These are phyloP conservation scores for Heptranchias perlo DNA, from an alignment of 2,113 vertebrate genomes.

Conservation along the genomic window DNA sequence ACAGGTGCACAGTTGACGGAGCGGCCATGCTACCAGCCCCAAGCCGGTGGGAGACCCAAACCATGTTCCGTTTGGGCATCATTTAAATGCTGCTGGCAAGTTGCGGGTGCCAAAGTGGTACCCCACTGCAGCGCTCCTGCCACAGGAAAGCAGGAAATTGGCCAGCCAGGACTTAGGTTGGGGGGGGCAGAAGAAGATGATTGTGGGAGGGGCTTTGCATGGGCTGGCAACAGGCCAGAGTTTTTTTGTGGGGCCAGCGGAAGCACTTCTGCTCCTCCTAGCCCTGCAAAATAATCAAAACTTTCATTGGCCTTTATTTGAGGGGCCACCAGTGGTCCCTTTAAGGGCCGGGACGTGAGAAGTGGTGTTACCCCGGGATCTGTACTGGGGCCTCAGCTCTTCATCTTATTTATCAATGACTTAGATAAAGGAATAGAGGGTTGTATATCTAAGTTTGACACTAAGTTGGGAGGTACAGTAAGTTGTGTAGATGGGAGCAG, in stretches of 20 bases:
- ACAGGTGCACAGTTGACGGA: not conserved
- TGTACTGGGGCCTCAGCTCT: not conserved
- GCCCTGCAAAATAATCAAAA: not conserved
- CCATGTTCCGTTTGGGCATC: not conserved
- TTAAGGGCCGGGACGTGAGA: not conserved
- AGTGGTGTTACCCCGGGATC: not conserved
- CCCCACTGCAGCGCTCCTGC: not conserved
- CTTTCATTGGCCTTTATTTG: not conserved
- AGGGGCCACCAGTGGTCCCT: not conserved
- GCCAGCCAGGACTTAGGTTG: no score
- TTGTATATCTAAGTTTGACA: not conserved
- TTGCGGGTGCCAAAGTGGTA: not conserved
- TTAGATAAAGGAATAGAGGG: no score
- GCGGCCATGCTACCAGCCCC: not conserved
- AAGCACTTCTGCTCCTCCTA: not conserved
- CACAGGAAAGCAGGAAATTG: not conserved
- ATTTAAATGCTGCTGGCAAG: not conserved
- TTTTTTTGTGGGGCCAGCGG: not conserved
- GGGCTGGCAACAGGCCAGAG: not conserved
- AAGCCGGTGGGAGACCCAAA: not conserved
- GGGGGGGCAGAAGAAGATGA: no score
- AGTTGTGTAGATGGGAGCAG: no score
- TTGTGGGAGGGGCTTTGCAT: no score
- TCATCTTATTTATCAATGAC: no score
- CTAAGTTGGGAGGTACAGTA: not conserved